Conservation (phyloP, 2,797 vertebrate species). For the Tarsius wallacei region DNA sequence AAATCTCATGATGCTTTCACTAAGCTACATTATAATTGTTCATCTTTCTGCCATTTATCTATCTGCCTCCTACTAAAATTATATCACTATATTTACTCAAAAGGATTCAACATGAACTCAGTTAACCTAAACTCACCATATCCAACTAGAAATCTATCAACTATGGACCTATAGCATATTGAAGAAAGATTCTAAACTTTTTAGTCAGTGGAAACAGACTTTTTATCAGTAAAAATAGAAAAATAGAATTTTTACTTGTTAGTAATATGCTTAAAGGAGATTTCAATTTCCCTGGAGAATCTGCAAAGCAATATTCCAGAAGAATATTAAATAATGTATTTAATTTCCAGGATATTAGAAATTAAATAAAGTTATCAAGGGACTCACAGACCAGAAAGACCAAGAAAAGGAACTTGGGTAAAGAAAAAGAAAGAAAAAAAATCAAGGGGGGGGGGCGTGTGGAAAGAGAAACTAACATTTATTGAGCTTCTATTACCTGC, state of each 20-base stretch:
- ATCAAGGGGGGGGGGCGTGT: background rate
- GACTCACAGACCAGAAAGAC: background rate
- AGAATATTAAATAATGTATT: background rate
- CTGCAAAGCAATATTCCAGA: background rate
- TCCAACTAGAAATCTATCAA: background rate
- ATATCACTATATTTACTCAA: background rate
- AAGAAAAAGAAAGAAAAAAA: background rate
- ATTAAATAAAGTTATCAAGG: background rate
- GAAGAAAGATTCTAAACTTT: conserved; percentile 17
- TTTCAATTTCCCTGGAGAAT: background rate
- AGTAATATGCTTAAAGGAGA: background rate
- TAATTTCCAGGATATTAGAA: conserved; percentile 14
- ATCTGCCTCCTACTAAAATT: background rate
- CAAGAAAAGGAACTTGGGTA: background rate
- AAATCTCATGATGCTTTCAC: background rate
- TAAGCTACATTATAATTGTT: background rate
- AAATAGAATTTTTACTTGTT: background rate
- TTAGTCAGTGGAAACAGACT: background rate
- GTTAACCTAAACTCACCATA: background rate
- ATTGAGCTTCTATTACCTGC: background rate
- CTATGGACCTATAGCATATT: background rate
- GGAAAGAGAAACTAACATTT: background rate
- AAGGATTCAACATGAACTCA: background rate
- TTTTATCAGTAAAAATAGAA: conserved; percentile 9
- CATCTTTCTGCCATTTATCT: background rate